phyloP scores from a whole-genome alignment of 2,888 invertebrate genomes.

The Drosophila formosana region DNA sequence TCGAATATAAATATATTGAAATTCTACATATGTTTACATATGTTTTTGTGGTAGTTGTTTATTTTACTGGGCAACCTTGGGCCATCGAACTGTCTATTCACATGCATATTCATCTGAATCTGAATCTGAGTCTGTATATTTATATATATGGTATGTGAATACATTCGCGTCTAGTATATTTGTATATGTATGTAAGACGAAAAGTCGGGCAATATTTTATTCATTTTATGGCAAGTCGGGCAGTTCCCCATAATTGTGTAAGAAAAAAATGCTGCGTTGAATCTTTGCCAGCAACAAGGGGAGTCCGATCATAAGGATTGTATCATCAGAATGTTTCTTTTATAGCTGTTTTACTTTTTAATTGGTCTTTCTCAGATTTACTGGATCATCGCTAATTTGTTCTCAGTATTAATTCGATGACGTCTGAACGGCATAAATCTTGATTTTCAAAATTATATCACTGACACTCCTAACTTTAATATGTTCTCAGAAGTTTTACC shows the following conservation, averaged over 20 bases:
- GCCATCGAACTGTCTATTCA: conserved; percentile 56
- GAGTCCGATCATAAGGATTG: conserved; percentile 21
- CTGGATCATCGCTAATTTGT: conserved; percentile 4
- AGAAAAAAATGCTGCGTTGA: conserved; percentile 52
- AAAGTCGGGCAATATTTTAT: conserved; percentile 63
- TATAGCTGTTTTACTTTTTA: conserved; percentile 10
- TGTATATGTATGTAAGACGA: conserved; percentile 21
- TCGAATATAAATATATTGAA: conserved; percentile 16
- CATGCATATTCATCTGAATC: conserved; percentile 2
- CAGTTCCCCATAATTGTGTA: conserved; percentile 51
- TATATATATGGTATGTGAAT: background rate
- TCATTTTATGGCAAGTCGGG: conserved; percentile 52
- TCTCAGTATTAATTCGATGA: background rate
- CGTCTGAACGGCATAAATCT: background rate
- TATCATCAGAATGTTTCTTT: conserved; percentile 12
- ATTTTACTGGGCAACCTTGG: conserved; percentile 58
- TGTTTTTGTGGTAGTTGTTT: conserved; percentile 48
- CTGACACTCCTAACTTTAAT: background rate
- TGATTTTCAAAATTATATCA: background rate
- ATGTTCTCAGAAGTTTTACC: background rate
- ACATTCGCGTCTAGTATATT: background rate
- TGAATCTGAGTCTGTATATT: background rate
- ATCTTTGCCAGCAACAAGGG: conserved; percentile 34
- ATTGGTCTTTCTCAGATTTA: conserved; percentile 3
- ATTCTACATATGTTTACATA: conserved; percentile 59